phyloP scores from a whole-genome alignment of 2,888 invertebrate species.

The Melinaea menophilus region DNA sequence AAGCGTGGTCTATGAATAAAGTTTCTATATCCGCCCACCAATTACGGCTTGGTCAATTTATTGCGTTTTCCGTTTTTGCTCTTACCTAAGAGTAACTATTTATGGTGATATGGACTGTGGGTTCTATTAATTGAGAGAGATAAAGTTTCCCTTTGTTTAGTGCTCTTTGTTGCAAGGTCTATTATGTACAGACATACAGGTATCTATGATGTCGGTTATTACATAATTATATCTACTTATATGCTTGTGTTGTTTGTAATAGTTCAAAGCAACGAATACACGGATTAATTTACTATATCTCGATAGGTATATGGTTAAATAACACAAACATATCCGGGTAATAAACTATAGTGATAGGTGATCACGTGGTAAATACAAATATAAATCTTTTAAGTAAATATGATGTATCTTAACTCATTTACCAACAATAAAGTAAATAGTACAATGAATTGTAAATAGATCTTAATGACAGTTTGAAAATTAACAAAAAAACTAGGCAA shows the following conservation, averaged over 20 bases:
- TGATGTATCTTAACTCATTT: not conserved
- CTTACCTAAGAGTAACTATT: conserved; percentile 2
- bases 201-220: no score
- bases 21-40: conserved; percentile 19
- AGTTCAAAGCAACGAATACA: no score
- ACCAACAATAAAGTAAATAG: not conserved
- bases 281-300: no score
- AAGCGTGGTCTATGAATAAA: no score
- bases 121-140: conserved; percentile 11
- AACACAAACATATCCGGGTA: no score
- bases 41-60: conserved; percentile 26
- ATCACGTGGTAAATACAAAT: no score
- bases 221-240: no score
- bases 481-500: not conserved
- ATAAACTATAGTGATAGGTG: no score
- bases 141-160: not conserved
- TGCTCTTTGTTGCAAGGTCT: no score
- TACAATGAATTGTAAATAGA: not conserved
- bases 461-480: not conserved
- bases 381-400: not conserved
- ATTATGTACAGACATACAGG: no score
- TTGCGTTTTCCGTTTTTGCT: conserved; percentile 13
- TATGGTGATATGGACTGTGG: not conserved
- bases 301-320: no score
- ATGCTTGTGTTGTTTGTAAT: no score